Evolutionary conservation across 1,140 invertebrate genomes (phyloP).

Genomic region (Euschistus heros): DNA sequence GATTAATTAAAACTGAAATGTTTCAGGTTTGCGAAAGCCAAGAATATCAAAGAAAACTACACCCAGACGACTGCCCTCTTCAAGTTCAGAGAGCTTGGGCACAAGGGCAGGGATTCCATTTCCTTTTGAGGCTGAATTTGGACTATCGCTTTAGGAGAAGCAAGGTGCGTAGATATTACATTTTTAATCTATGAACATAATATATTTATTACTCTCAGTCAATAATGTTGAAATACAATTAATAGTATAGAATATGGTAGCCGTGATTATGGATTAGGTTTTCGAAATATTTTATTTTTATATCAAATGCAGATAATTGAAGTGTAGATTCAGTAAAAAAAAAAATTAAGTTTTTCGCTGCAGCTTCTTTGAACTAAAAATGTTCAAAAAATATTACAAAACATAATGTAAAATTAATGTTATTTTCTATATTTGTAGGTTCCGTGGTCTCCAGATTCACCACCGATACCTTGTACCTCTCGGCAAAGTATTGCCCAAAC

Average conservation of each 20-base stretch:
- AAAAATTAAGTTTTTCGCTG: too few relatives aligned
- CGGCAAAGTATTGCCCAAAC: constrained; percentile 26
- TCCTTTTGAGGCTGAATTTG: constrained; percentile 63
- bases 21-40: constrained; percentile 47
- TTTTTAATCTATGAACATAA: too few relatives aligned
- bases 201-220: too few relatives aligned
- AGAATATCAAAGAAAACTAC: constrained; percentile 75
- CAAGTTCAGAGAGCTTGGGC: constrained; percentile 68
- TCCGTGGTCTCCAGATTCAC: constrained; percentile 26
- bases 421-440: constrained; percentile 20
- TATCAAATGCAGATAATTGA: too few relatives aligned
- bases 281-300: too few relatives aligned
- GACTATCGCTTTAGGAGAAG: constrained; percentile 54
- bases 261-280: too few relatives aligned
- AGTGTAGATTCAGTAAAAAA: too few relatives aligned
- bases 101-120: constrained; percentile 52
- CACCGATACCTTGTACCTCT: constrained; percentile 28
- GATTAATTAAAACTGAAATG: not conserved
- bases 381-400: too few relatives aligned
- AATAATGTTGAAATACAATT: too few relatives aligned
- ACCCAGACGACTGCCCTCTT: constrained; percentile 74
- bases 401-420: too few relatives aligned
- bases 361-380: too few relatives aligned
- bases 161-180: constrained; percentile 34
- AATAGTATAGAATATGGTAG: too few relatives aligned